A percentile compares a stretch with the other conserved stretches of the same genome.
phyloP scores from a whole-genome alignment of 1,140 invertebrate species.

The Bombus cullumanus region DNA sequence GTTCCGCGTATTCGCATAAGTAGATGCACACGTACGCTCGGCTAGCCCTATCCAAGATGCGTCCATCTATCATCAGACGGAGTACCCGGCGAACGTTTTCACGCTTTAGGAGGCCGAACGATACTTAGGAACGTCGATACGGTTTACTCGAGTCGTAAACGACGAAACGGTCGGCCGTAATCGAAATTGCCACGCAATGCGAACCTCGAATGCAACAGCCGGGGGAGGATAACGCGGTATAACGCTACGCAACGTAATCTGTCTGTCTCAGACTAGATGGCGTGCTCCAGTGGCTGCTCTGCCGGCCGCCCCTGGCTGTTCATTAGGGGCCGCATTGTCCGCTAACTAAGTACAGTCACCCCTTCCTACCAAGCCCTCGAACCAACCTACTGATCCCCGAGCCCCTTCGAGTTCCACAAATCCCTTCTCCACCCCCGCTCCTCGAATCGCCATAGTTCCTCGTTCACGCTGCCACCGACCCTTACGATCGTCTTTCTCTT shows the following conservation, averaged over 20 bases:
- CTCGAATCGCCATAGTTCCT: constrained; percentile 37
- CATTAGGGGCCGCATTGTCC: constrained; percentile 83
- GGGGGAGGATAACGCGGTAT: constrained; percentile 57
- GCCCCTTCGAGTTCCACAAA: constrained; percentile 56
- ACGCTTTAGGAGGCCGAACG: not conserved
- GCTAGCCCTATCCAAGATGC: not conserved
- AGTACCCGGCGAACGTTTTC: constrained; percentile 5
- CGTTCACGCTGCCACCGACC: constrained; percentile 60
- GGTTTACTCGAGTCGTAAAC: constrained; percentile 50
- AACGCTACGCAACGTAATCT: constrained; percentile 79
- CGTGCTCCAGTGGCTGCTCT: constrained; percentile 75
- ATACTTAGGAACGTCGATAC: constrained; percentile 46
- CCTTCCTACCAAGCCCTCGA: constrained; percentile 69
- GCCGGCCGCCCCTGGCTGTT: constrained; percentile 81
- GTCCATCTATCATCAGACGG: not conserved
- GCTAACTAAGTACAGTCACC: constrained; percentile 82
- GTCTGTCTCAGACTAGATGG: constrained; percentile 77
- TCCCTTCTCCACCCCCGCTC: constrained; percentile 49
- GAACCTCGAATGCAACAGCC: constrained; percentile 54
- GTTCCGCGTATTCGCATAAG: too few species aligned
- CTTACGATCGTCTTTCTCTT: not conserved
- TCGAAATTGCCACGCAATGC: constrained; percentile 60
- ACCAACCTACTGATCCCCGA: constrained; percentile 67
- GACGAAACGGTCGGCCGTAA: constrained; percentile 50
- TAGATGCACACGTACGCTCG: not conserved